Evolutionary conservation across 2,113 vertebrate species (phyloP), one percentile per base, ranked within the genome.

Genomic region (Orientallactaga bullata): DNA sequence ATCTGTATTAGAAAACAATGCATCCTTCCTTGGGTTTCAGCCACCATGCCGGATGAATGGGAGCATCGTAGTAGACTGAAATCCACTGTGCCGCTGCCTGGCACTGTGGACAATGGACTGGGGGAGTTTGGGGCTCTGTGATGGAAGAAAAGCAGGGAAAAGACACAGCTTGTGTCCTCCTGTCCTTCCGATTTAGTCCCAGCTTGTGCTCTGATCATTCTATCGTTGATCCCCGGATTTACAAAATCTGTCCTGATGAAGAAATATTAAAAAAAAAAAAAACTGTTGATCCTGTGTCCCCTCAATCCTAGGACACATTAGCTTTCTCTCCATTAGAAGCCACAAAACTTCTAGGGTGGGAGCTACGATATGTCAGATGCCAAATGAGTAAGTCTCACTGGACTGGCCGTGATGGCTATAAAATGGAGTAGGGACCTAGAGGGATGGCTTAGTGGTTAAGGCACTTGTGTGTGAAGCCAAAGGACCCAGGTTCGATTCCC

Each of bases 1-100:
- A 77, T 93, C 47, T 93, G 90, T 94, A 76, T 93, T 72, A 16
- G 17, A 32, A 85, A 82, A 94, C 93, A 97, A 92, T 17, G 73
- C 88, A 83, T 63, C 60, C 69, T 93, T 58, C 80, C 81, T 47
- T 63, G 61, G 76, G 55, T 30, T 61, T 37, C 7, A 60, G 68
- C 65, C 26, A 51, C 65, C 28, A 10, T 55, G 58, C 24, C 7
- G 39, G 79, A 91, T 65, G 55, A 21, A 78, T n/a, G 90, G 80
- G 58, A 65, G 11, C 35, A 30, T 4, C 24, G 51, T 15, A 30
- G 51, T 17, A 32, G 16, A 77, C 51, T 63, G 47, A 81, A 85
- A 68, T n/a, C 60, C 35, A 17, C 61, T 13, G 7, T 6, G 21
- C 58, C 0, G 18, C 66, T 20, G 20, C 28, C 24, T 9, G 39